Base-by-base conservation (phyloP, 1,140 invertebrate genomes). In the Nixonia krombeini region DNA sequence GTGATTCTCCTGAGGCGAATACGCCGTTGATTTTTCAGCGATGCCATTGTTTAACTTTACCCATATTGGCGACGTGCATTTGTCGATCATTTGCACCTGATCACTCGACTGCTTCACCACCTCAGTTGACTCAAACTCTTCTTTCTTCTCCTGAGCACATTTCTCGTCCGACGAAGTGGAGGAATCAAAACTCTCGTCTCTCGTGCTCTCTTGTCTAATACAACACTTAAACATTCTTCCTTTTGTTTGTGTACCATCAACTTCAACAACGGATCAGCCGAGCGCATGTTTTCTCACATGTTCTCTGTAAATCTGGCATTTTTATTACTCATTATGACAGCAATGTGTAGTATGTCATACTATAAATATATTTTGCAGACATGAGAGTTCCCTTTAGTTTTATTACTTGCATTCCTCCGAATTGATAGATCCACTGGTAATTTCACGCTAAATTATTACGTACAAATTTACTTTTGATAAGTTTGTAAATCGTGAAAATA, bases 221-320 rank as follows among this genome's bases (percentile, higher is more conserved):
- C 84, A 86, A 55, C 84, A 86, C 72, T 84, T 83, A 59, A 86
- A 86, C 84, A 86, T 85, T 35, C 17, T 42, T 56, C 23, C 8
- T 21, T 8, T 8, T 40, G 18, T 18, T 16, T 16, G 37, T n/a
- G 2, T 18, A 7, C 16, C 16, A 13, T 10, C 1, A 18, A 3
- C 16, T 18, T 40, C 8, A 31, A 31, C 29, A 31, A n/a, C n/a
- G n/a, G n/a, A n/a, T n/a, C n/a, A n/a, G n/a, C n/a, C n/a, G n/a
- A n/a, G n/a, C n/a, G n/a, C n/a, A n/a, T n/a, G n/a, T n/a, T n/a
- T n/a, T n/a, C n/a, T n/a, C n/a, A n/a, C n/a, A n/a, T n/a, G n/a
- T n/a, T n/a, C n/a, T n/a, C n/a, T n/a, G n/a, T n/a, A n/a, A n/a
- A n/a, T n/a, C n/a, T n/a, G n/a, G n/a, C n/a, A n/a, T n/a, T n/a